Evolutionary conservation across 2,797 vertebrate genomes (phyloP).

Genomic region (Megaceryle alcyon): DNA sequence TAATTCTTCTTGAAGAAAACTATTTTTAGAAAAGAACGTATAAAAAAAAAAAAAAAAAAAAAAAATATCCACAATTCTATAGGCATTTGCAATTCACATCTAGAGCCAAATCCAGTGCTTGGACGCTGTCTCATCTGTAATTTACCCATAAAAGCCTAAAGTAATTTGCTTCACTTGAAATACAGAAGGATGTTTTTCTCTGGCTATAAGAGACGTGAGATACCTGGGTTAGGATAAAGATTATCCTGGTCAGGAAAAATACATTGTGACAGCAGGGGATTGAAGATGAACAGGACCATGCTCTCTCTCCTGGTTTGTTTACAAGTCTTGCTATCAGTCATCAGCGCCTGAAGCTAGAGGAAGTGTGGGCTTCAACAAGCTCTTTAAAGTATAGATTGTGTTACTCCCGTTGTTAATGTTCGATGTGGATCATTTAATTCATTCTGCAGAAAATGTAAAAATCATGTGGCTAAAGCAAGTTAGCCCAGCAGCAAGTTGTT

Average conservation of each 20-base stretch:
- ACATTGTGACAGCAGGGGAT: not conserved
- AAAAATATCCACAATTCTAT: not conserved
- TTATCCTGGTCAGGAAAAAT: not conserved
- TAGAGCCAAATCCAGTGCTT: not conserved
- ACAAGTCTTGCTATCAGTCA: conserved; percentile 42
- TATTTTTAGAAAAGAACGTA: not conserved
- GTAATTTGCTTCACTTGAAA: not conserved
- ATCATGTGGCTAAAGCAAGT: conserved; percentile 44
- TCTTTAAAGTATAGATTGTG: conserved; percentile 63
- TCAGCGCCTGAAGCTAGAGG: conserved; percentile 33
- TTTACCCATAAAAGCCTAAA: not conserved
- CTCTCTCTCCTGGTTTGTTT: conserved; percentile 48
- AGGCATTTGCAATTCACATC: not conserved
- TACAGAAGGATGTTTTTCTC: not conserved
- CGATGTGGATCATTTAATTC: conserved; percentile 58
- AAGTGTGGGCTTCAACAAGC: conserved; percentile 38
- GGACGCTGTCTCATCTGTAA: not conserved
- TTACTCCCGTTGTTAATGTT: conserved; percentile 38
- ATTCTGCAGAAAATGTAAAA: conserved; percentile 62
- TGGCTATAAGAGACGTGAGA: not conserved
- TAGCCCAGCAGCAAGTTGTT: conserved; percentile 45
- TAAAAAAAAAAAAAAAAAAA: not conserved
- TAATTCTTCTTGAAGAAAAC: not conserved
- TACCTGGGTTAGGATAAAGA: conserved; percentile 1
- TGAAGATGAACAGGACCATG: not conserved